Percentiles rank a stretch among this genome's conserved stretches.
Conservation (phyloP, 2,888 invertebrate genomes). For the Eupithecia insigniata region DNA sequence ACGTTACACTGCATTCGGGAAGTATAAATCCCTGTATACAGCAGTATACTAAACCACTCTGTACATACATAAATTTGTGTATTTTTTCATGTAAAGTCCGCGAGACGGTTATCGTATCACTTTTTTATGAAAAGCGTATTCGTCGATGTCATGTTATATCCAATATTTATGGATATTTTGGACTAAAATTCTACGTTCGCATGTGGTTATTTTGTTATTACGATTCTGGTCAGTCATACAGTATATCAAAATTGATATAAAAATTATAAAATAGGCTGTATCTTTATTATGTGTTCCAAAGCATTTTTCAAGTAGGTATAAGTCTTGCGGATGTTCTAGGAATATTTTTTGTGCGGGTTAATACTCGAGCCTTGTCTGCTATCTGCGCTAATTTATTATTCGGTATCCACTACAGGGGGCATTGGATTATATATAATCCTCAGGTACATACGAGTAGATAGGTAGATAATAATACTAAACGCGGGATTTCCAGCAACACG, state of each 20-base stretch:
- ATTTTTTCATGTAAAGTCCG: background rate
- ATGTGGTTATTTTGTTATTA: background rate
- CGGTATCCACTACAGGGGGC: background rate
- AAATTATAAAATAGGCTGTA: too few species aligned
- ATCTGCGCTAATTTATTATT: background rate
- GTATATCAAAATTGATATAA: background rate
- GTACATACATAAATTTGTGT: conserved; percentile 8
- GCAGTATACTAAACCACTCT: conserved; percentile 36
- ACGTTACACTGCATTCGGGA: conserved; percentile 52
- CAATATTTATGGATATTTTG: conserved; percentile 19
- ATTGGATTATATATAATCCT: background rate
- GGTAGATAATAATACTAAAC: background rate
- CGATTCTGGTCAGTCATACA: background rate
- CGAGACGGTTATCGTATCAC: background rate
- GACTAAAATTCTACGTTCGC: background rate
- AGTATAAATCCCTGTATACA: conserved; percentile 43
- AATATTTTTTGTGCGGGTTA: background rate
- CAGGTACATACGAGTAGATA: background rate
- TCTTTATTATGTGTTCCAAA: background rate
- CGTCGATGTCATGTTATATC: conserved; percentile 30
- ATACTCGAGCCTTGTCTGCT: background rate
- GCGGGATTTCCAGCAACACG: background rate
- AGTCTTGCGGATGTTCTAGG: background rate
- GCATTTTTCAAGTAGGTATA: too few species aligned
- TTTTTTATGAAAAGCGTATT: conserved; percentile 4